A percentile compares a stretch with the other conserved stretches of the same genome.
Conservation (phyloP, 1,140 invertebrate species). For the Pteromalus puparum region DNA sequence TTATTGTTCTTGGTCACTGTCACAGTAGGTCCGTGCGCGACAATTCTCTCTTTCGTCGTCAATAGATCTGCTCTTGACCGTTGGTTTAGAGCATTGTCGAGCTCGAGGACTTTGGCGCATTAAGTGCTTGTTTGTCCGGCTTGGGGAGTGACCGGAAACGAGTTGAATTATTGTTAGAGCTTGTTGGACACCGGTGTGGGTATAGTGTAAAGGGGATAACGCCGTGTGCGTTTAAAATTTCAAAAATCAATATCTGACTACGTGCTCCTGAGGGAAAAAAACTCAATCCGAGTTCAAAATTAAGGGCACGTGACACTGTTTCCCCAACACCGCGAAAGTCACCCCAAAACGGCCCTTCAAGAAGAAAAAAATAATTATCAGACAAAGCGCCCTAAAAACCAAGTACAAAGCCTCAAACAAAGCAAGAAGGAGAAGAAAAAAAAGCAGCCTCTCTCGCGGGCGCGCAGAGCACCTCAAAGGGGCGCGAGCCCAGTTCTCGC, state of each 20-base stretch:
- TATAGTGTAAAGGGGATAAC: too few relatives aligned
- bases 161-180: background rate
- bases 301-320: too few relatives aligned
- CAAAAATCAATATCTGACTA: too few relatives aligned
- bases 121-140: background rate
- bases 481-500: background rate
- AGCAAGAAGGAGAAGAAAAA: background rate
- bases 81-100: conserved; percentile 23
- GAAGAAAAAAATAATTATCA: background rate
- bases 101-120: conserved; percentile 23
- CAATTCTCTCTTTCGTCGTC: conserved; percentile 14
- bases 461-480: background rate
- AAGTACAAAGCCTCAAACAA: background rate
- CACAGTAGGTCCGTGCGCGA: background rate
- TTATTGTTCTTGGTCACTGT: conserved; percentile 10
- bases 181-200: background rate
- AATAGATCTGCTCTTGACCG: conserved; percentile 33
- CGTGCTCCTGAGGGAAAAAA: too few relatives aligned
- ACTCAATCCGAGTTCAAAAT: too few relatives aligned
- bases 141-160: conserved; percentile 25
- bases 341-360: background rate
- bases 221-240: too few relatives aligned
- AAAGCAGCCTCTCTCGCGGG: background rate
- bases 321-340: background rate
- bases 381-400: background rate